phyloP scores from a whole-genome alignment of 2,797 vertebrate species.

The Astyanax mexicanus region DNA sequence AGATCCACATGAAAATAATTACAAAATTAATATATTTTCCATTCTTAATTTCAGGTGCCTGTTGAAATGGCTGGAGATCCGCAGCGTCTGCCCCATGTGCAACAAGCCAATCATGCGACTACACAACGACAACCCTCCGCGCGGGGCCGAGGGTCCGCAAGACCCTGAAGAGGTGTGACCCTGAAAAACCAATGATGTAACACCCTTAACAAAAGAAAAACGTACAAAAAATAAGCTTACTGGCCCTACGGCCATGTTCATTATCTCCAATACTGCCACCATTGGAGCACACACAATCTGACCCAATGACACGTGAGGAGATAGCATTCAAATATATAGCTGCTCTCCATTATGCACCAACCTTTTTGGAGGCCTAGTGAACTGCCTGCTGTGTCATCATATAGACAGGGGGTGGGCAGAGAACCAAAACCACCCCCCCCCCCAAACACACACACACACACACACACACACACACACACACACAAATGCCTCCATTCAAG shows the following conservation, averaged over 20 bases:
- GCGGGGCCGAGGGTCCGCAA: slow-evolving; percentile 78
- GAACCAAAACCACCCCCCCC: no score
- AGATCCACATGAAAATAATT: no score
- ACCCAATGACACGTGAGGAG: slow-evolving; percentile 11
- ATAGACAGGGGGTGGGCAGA: not conserved
- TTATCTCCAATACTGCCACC: slow-evolving; percentile 32
- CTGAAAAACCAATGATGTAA: not conserved
- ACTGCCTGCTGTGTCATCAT: slow-evolving; percentile 11
- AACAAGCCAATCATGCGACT: slow-evolving; percentile 86
- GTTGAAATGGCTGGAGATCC: slow-evolving; percentile 87
- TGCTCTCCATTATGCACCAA: slow-evolving; percentile 26
- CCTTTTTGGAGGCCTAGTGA: slow-evolving; percentile 24
- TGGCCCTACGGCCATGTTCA: slow-evolving; percentile 29
- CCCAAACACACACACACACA: no score
- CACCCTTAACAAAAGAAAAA: slow-evolving; percentile 6
- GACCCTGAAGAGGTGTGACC: slow-evolving; percentile 84
- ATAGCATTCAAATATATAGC: not conserved
- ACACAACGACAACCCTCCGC: slow-evolving; percentile 76
- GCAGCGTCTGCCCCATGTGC: slow-evolving; percentile 87
- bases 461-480: no score
- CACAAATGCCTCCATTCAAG: slow-evolving; percentile 40
- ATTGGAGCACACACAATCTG: slow-evolving; percentile 21
- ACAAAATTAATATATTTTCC: no score
- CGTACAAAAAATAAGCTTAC: no score
- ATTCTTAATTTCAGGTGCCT: slow-evolving; percentile 77